phyloP scores from a whole-genome alignment of 2,797 vertebrate genomes.

The Oophaga sylvatica region DNA sequence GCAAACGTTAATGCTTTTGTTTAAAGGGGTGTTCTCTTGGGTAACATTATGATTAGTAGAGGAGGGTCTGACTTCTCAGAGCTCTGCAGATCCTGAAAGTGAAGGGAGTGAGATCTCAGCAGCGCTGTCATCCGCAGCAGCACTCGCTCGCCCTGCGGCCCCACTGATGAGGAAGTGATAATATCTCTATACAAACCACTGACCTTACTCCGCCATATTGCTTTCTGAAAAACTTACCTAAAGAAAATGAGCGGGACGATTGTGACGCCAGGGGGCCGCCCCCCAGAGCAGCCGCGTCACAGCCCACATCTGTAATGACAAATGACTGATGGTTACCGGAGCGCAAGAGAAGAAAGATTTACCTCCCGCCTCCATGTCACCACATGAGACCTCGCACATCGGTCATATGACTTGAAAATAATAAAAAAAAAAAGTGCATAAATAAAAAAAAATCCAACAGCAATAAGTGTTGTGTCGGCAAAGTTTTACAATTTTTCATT shows the following conservation, averaged over 20 bases:
- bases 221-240: conserved; percentile 15
- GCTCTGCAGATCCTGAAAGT: too few relatives aligned
- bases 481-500: too few relatives aligned
- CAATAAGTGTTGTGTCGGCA: too few relatives aligned
- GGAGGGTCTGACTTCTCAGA: too few relatives aligned
- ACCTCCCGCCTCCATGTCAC: not conserved
- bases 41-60: too few relatives aligned
- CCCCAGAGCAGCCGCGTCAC: conserved; percentile 5
- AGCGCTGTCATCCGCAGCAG: too few relatives aligned
- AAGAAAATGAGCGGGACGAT: conserved; percentile 24
- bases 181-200: not conserved
- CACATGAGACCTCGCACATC: not conserved
- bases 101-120: too few relatives aligned
- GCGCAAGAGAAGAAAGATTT: not conserved
- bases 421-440: not conserved
- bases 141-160: too few relatives aligned
- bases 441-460: not conserved
- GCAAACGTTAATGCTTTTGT: too few relatives aligned
- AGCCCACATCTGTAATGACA: conserved; percentile 43
- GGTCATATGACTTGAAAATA: not conserved
- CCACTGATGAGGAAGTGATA: not conserved
- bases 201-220: too few relatives aligned
- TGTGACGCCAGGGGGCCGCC: not conserved
- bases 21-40: too few relatives aligned
- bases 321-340: not conserved